phyloP scores from a whole-genome alignment of 2,113 vertebrate species.

The Peromyscus maniculatus region DNA sequence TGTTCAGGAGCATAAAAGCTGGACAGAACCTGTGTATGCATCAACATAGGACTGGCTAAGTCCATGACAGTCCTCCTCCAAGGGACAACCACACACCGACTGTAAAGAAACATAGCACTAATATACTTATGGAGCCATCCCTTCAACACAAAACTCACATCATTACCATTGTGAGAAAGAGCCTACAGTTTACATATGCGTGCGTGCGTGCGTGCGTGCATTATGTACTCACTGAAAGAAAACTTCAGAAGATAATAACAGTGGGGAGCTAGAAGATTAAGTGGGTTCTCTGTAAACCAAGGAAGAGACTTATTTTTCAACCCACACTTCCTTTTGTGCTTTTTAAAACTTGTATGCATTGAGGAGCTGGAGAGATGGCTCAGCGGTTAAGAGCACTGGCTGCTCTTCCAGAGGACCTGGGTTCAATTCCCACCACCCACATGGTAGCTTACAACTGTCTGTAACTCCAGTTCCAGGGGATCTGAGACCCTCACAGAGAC shows the following conservation, averaged over 20 bases:
- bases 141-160: not conserved
- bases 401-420: not conserved
- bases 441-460: not conserved
- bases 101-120: not conserved
- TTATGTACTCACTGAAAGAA: not conserved
- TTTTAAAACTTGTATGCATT: conserved; percentile 26
- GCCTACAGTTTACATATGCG: not conserved
- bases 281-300: not conserved
- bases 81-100: not conserved
- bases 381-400: not conserved
- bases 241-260: not conserved
- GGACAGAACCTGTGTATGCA: not conserved
- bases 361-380: not conserved
- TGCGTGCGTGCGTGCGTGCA: not conserved
- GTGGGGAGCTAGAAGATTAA: not conserved
- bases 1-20: conserved; percentile 41
- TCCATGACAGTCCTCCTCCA: not conserved
- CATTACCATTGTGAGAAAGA: not conserved
- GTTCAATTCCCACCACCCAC: not conserved
- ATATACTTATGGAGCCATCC: not conserved
- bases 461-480: not conserved
- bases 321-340: not conserved
- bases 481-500: not conserved
- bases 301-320: not conserved
- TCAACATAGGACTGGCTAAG: not conserved